Evolutionary conservation across 2,888 invertebrate genomes (phyloP).

Genomic region (Drosophila merina): DNA sequence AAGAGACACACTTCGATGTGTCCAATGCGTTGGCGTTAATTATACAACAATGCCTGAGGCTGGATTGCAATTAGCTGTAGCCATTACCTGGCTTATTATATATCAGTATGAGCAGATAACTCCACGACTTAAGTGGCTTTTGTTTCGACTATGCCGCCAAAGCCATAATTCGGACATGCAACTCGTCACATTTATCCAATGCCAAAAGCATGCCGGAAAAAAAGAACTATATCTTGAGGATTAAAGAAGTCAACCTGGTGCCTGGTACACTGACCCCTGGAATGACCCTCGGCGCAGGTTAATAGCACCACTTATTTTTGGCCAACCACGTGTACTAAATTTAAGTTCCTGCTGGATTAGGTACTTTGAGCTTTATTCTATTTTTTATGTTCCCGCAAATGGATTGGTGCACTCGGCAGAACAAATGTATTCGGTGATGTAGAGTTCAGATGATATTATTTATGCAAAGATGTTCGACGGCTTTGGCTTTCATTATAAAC

Average conservation of each 20-base stretch:
- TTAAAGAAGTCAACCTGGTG: conserved; percentile 15
- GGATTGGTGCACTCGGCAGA: conserved; percentile 6
- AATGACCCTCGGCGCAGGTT: conserved; percentile 15
- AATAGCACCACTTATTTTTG: conserved; percentile 4
- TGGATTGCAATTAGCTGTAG: conserved; percentile 47
- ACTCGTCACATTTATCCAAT: conserved; percentile 38
- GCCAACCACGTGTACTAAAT: conserved; percentile 5
- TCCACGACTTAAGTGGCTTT: conserved; percentile 34
- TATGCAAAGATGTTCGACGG: conserved; percentile 8
- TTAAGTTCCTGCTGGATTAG: not conserved
- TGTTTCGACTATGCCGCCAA: conserved; percentile 17
- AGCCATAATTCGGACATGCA: conserved; percentile 30
- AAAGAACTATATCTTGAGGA: conserved; percentile 14
- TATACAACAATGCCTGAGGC: conserved; percentile 49
- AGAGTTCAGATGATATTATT: conserved; percentile 4
- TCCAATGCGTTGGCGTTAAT: conserved; percentile 59
- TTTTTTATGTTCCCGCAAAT: not conserved
- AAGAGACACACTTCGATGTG: conserved; percentile 34
- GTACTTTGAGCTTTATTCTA: not conserved
- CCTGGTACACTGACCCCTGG: conserved; percentile 31
- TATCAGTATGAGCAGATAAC: conserved; percentile 26
- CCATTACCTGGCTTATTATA: conserved; percentile 39
- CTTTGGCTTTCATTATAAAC: conserved; percentile 17
- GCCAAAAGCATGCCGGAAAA: conserved; percentile 34
- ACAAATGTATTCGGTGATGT: not conserved